These are phyloP conservation scores for Xenopus petersii DNA, from an alignment of 2,797 vertebrate genomes.

Conservation along the genomic window DNA sequence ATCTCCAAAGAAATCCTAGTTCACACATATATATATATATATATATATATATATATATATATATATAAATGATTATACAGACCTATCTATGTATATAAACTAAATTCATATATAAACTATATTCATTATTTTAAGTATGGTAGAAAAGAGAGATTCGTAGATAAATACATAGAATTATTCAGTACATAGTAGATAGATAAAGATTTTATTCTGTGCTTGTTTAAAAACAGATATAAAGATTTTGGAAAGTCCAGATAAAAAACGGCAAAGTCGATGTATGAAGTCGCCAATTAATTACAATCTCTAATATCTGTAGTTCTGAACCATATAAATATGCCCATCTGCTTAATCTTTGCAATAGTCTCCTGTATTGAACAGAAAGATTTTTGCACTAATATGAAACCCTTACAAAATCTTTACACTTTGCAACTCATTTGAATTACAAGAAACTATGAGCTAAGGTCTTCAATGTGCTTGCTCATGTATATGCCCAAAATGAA, in stretches of 20 bases:
- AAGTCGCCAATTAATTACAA: background rate
- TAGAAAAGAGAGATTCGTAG: background rate
- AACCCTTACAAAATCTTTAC: background rate
- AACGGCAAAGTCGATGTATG: background rate
- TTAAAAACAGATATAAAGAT: background rate
- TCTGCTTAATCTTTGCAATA: slow-evolving; percentile 18
- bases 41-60: no score
- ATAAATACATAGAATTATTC: background rate
- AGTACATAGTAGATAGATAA: no score
- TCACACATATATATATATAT: no score
- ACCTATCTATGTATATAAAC: no score
- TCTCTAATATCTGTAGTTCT: background rate
- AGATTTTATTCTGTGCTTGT: no score
- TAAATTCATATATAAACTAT: no score
- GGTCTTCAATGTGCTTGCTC: background rate
- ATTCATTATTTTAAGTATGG: no score
- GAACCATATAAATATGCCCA: slow-evolving; percentile 10
- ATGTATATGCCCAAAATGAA: no score
- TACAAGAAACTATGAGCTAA: background rate
- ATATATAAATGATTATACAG: no score
- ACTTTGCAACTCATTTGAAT: background rate
- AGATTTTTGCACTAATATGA: slow-evolving; percentile 2
- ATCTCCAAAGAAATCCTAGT: no score
- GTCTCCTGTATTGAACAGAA: slow-evolving; percentile 7
- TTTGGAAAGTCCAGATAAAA: background rate